Base-by-base conservation (phyloP, 2,888 invertebrate species). In the Ectemnius cavifrons region DNA sequence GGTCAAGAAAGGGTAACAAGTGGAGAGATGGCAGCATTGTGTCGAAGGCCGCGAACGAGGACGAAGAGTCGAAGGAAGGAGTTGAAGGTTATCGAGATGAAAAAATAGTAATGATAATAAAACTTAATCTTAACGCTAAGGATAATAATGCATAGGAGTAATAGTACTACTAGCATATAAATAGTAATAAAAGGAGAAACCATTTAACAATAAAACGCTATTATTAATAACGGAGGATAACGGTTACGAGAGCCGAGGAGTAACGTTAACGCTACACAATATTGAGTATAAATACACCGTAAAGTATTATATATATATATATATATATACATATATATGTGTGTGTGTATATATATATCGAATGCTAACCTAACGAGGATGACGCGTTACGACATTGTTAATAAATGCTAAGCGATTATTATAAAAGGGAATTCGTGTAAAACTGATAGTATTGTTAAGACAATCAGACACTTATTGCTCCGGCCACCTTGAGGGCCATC, bases 401-500 rank as follows among this genome's bases (percentile, higher is more conserved):
- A 58, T 58, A 23, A 46, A 71, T n/a, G n/a, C 49, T 75, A 66
- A 78, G 76, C 66, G 65, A 75, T 46, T 73, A 76, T 64, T 77
- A 71, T 66, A 60, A 78, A 49, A 18, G 66, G 23, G 57, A 76
- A 78, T 72, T 73, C 70, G 73, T 84, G 67, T 84, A 82, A 84
- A 84, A 83, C 81, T 83, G 87, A 89, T 89, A 90, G 89, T 89
- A 89, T 88, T 87, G 89, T 89, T 89, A 89, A 88, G 89, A 91
- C 90, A 91, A 91, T 90, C 90, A 90, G 88, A 89, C 85, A 86
- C 86, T 86, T 85, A 86, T 86, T 88, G 87, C 85, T 88, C 87
- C 87, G 84, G 85, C 84, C 85, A 87, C 80, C 81, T 85, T 81
- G 76, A 85, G 87, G 89, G 88, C 89, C 87, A 89, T 74, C 75